Conservation (phyloP, 2,888 invertebrate genomes). For the Heliconius ismenius region DNA sequence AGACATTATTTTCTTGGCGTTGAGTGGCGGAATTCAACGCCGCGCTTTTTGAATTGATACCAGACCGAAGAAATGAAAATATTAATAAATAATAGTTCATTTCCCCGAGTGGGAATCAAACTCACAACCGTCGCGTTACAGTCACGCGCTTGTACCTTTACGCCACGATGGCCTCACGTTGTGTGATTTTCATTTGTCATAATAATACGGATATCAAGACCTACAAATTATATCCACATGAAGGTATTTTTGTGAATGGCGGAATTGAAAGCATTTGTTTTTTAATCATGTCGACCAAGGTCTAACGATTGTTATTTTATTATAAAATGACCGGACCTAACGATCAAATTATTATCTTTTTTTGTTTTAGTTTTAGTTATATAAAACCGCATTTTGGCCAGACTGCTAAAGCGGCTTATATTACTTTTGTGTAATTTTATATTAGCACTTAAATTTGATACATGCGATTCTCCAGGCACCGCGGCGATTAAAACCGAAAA, state of each 20-base stretch:
- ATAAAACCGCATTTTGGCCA: conserved; percentile 16
- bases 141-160: no score
- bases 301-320: conserved; percentile 51
- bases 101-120: no score
- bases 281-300: conserved; percentile 56
- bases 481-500: not conserved
- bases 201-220: conserved; percentile 8
- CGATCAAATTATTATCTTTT: conserved; percentile 13
- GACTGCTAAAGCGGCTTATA: not conserved
- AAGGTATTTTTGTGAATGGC: conserved; percentile 64
- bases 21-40: no score
- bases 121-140: no score
- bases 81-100: no score
- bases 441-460: not conserved
- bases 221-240: conserved; percentile 18
- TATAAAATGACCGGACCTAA: conserved; percentile 28
- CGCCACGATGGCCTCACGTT: not conserved
- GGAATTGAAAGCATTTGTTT: conserved; percentile 61
- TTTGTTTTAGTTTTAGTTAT: conserved; percentile 1
- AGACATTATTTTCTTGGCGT: no score
- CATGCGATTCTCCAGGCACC: not conserved
- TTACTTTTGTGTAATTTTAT: conserved; percentile 14
- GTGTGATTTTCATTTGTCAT: not conserved
- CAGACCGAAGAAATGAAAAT: no score
- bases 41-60: no score